phyloP scores from a whole-genome alignment of 1,140 invertebrate genomes.

The Drosophila fuyamai region DNA sequence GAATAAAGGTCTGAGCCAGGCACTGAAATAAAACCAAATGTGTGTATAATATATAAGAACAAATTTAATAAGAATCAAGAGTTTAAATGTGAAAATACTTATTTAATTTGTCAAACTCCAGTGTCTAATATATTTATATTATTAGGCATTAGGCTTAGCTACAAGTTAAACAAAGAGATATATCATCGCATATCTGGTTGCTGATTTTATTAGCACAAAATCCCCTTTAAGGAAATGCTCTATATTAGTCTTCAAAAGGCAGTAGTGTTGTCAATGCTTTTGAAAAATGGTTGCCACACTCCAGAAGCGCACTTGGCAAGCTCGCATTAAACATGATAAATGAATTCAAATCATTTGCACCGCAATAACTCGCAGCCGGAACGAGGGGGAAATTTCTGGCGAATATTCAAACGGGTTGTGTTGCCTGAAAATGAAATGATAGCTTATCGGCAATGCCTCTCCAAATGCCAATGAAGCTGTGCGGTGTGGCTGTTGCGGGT shows the following conservation, averaged over 20 bases:
- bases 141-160: too few relatives aligned
- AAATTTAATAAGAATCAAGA: background rate
- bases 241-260: constrained; percentile 40
- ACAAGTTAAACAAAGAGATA: too few relatives aligned
- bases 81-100: background rate
- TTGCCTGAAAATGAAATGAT: constrained; percentile 73
- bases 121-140: background rate
- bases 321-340: constrained; percentile 76
- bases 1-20: background rate
- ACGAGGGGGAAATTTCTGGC: constrained; percentile 11
- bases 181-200: background rate
- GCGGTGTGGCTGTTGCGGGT: constrained; percentile 3
- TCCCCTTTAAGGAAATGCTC: constrained; percentile 12
- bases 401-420: constrained; percentile 51
- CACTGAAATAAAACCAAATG: background rate
- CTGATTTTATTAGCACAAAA: constrained; percentile 24
- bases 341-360: constrained; percentile 79
- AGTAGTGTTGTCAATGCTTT: constrained; percentile 42
- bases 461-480: constrained; percentile 17
- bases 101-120: background rate
- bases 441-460: constrained; percentile 67
- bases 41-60: background rate
- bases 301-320: constrained; percentile 46
- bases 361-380: constrained; percentile 63
- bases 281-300: constrained; percentile 72